Conservation (phyloP, 2,888 invertebrate species). For the Bursaphelenchus okinawaensis region DNA sequence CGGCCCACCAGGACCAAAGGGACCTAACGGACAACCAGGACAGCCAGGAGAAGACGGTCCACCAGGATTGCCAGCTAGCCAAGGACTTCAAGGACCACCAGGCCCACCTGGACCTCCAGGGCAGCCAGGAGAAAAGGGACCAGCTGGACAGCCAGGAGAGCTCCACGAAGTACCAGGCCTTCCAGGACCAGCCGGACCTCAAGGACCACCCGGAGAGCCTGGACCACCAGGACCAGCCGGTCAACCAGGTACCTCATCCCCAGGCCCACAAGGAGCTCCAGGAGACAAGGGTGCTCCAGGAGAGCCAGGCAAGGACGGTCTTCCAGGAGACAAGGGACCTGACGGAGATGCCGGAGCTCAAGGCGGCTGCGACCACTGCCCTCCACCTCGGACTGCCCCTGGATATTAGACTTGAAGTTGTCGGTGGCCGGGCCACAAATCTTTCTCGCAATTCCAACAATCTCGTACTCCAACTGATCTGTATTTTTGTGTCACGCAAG, state of each 20-base stretch:
- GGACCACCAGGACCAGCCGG: slow-evolving; percentile 9
- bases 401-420: not conserved
- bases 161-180: slow-evolving; percentile 13
- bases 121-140: slow-evolving; percentile 78
- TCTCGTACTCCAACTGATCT: not conserved
- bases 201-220: slow-evolving; percentile 16
- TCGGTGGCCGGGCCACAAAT: not conserved
- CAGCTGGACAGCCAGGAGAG: slow-evolving; percentile 27
- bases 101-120: slow-evolving; percentile 75
- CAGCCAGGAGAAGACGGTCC: slow-evolving; percentile 14
- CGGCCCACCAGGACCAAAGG: slow-evolving; percentile 5
- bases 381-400: not conserved
- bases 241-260: not conserved
- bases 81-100: slow-evolving; percentile 56
- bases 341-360: slow-evolving; percentile 19
- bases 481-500: not conserved
- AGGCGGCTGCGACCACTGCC: slow-evolving; percentile 20
- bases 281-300: slow-evolving; percentile 16
- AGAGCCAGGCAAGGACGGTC: slow-evolving; percentile 12
- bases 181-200: slow-evolving; percentile 30
- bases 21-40: slow-evolving; percentile 21
- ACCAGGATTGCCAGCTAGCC: slow-evolving; percentile 20
- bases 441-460: not conserved
- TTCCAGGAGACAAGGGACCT: slow-evolving; percentile 4
- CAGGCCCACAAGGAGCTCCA: slow-evolving; percentile 14